Percentiles rank a stretch among this genome's conserved stretches.
Conservation (phyloP, 2,113 vertebrate species). For the Syrrhaptes paradoxus region DNA sequence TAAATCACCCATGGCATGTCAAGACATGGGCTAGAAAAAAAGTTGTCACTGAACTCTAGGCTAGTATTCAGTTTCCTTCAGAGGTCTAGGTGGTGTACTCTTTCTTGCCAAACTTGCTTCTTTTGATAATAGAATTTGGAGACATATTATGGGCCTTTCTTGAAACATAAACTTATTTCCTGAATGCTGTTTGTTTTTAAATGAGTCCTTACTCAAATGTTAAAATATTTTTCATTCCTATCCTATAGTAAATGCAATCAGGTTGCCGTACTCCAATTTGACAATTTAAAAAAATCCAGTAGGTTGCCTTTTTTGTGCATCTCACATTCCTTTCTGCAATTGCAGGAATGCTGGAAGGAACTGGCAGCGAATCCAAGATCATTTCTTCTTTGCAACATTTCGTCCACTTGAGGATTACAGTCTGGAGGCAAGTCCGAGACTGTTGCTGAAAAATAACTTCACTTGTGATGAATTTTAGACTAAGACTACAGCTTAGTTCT, state of each 20-base stretch:
- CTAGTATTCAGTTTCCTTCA: neutral
- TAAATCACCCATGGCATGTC: neutral
- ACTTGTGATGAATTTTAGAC: neutral
- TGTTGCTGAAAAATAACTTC: neutral
- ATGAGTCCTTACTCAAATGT: neutral
- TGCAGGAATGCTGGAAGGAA: constrained; percentile 90
- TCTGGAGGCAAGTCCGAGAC: constrained; percentile 78
- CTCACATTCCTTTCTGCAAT: neutral
- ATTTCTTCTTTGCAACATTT: constrained; percentile 92
- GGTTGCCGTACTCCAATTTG: neutral
- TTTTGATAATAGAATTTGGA: neutral
- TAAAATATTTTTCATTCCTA: neutral
- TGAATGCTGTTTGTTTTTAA: neutral
- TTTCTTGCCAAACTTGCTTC: neutral
- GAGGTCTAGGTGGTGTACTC: neutral
- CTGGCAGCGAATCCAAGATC: constrained; percentile 93
- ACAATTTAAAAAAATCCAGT: neutral
- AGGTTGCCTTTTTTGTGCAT: neutral
- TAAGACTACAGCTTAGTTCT: neutral
- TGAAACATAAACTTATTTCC: neutral
- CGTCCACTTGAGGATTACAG: constrained; percentile 87
- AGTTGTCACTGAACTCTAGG: neutral
- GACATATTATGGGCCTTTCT: neutral
- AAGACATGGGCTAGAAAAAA: neutral
- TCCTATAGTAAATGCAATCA: neutral